Evolutionary conservation across 1,140 invertebrate species (phyloP).

Genomic region (Amphibalanus amphitrite): DNA sequence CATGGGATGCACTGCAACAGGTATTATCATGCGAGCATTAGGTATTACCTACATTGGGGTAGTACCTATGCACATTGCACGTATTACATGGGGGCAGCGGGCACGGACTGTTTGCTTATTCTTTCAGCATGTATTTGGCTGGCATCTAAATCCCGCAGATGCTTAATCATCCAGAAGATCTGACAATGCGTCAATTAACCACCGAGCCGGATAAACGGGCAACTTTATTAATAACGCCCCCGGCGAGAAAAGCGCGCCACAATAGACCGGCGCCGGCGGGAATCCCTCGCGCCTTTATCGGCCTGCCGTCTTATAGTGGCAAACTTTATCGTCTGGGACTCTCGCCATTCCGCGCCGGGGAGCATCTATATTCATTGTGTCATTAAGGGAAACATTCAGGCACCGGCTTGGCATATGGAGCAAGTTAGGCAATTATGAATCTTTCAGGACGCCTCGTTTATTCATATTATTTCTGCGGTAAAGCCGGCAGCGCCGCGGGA

Average conservation of each 20-base stretch:
- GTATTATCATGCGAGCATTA: too few species aligned
- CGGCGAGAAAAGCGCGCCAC: not conserved
- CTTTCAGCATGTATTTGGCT: too few species aligned
- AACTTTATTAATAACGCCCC: not conserved
- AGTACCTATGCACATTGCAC: too few species aligned
- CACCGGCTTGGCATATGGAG: constrained; percentile 70
- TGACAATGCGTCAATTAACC: not conserved
- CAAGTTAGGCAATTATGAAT: constrained; percentile 58
- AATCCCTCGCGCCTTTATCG: not conserved
- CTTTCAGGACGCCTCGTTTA: constrained; percentile 27
- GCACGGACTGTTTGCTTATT: too few species aligned
- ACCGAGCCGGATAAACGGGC: not conserved
- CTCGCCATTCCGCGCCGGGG: not conserved
- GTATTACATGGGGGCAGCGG: too few species aligned
- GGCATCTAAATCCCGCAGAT: too few species aligned
- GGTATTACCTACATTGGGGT: too few species aligned
- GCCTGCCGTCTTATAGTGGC: too few species aligned
- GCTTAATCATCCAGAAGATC: too few species aligned
- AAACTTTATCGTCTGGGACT: not conserved
- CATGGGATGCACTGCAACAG: too few species aligned
- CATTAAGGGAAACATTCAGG: not conserved
- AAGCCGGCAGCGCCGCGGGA: constrained; percentile 9
- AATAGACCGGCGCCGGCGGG: not conserved
- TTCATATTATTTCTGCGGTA: constrained; percentile 7
- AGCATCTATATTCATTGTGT: constrained; percentile 1